Evolutionary conservation across 1,140 invertebrate genomes (phyloP).

Genomic region (Oncopodura yosiiana): DNA sequence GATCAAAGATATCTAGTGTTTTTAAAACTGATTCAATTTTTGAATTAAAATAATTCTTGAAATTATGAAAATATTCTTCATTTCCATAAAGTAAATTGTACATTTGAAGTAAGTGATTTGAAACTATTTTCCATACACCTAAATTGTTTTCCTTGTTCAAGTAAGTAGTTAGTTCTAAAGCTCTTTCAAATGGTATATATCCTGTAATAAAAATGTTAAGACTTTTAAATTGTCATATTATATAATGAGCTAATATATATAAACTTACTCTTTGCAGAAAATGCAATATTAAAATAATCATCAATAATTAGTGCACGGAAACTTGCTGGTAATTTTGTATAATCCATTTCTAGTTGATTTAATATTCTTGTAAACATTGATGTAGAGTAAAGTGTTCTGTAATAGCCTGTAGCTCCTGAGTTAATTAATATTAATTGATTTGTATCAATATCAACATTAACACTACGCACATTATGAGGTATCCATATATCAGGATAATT

Average conservation of each 20-base stretch:
- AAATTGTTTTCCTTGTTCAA: neutral
- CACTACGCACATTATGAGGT: neutral
- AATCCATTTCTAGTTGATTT: conserved; percentile 3
- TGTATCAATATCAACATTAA: neutral
- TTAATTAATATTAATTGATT: conserved; percentile 2
- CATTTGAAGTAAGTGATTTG: neutral
- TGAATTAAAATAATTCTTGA: neutral
- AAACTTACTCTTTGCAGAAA: neutral
- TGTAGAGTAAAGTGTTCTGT: conserved; percentile 8
- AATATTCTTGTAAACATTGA: conserved; percentile 1
- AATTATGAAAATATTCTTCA: neutral
- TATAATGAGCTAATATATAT: neutral
- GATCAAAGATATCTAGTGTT: neutral
- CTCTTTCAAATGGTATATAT: neutral
- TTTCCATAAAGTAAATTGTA: neutral
- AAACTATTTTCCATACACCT: conserved; percentile 1
- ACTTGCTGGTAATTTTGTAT: neutral
- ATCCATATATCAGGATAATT: conserved; percentile 10
- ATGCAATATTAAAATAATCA: conserved; percentile 15
- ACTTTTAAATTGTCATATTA: neutral
- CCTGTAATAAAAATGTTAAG: neutral
- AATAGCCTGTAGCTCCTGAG: conserved; percentile 13
- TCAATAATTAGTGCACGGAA: conserved; percentile 10
- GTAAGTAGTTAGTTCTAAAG: neutral
- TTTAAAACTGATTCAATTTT: neutral